Base-by-base conservation (phyloP, 2,888 invertebrate species). In the Andrena praecox region DNA sequence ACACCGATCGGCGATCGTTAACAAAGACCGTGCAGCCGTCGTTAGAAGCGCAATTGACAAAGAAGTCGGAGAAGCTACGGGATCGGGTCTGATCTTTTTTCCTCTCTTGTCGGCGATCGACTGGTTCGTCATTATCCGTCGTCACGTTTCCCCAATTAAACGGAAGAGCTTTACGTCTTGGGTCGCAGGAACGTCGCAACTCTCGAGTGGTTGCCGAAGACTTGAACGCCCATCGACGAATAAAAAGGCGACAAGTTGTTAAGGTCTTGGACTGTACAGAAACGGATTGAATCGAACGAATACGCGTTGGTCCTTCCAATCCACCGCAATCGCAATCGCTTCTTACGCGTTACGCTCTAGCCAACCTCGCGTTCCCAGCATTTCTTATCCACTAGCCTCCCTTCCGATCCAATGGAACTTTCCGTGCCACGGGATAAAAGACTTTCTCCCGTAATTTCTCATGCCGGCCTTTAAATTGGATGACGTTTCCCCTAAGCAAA, bases 61-160 rank as follows among this genome's bases (percentile, higher is more conserved):
- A 63, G 68, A 67, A 67, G 27, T 48, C 50, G 71, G 54, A 33
- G 64, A 50, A 56, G 4, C 35, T 20, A 5, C 27, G 59, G 42
- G 29, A 29, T 27, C 35, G 10, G 29, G 54, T 52, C 64, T 52
- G 31, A 48, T 72, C 27, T 66, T 74, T 60, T 67, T 56, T 50
- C 29, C 63, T 52, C 66, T 60, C 27, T 67, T 20, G 63, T 66
- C 80, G 71, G 59, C 78, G 77, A 81, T 79, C 85, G 78, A 79
- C 67, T 80, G 70, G 80, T 27, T 70, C 82, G 84, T 86, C 87
- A 82, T 87, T 88, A 88, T 87, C 87, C 77, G 63, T 73, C 75
- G 87, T 84, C 88, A 87, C 87, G 89, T 88, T 82, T 80, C 72
- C 67, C 86, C 88, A 88, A 88, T 88, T 88, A 88, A 87, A 74